Evolutionary conservation across 2,113 vertebrate genomes (phyloP).

Genomic region (Pangasianodon hypophthalmus): DNA sequence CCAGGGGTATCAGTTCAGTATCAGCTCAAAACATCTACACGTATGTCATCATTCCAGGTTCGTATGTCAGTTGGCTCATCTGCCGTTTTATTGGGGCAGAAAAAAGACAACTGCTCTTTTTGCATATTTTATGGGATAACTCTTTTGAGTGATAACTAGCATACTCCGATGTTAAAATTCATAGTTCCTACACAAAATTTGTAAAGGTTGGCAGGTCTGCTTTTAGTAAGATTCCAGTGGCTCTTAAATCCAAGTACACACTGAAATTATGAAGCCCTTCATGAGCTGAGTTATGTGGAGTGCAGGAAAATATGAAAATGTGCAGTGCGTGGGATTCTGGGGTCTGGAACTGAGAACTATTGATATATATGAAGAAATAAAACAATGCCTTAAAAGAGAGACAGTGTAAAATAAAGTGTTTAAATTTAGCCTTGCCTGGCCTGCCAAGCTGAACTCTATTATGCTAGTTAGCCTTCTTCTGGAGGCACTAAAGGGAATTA

Average conservation of each 20-base stretch:
- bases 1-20: not conserved
- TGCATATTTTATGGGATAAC: not conserved
- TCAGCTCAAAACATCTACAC: not conserved
- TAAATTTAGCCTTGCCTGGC: constrained; percentile 17
- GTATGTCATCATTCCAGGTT: not conserved
- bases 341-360: not conserved
- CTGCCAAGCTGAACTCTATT: constrained; percentile 20
- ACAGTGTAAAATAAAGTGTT: not conserved
- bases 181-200: not conserved
- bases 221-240: not conserved
- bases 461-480: constrained; percentile 34
- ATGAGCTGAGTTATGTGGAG: not conserved
- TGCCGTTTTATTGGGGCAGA: not conserved
- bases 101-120: not conserved
- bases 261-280: not conserved
- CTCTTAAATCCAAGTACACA: not conserved
- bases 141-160: not conserved
- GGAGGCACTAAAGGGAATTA: constrained; percentile 16
- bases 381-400: not conserved
- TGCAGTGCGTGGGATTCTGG: not conserved
- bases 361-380: not conserved
- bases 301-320: not conserved
- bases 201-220: not conserved
- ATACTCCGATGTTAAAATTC: not conserved
- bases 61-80: not conserved